Conservation (phyloP, 1,140 invertebrate species). For the Drosophila malerkotliana region DNA sequence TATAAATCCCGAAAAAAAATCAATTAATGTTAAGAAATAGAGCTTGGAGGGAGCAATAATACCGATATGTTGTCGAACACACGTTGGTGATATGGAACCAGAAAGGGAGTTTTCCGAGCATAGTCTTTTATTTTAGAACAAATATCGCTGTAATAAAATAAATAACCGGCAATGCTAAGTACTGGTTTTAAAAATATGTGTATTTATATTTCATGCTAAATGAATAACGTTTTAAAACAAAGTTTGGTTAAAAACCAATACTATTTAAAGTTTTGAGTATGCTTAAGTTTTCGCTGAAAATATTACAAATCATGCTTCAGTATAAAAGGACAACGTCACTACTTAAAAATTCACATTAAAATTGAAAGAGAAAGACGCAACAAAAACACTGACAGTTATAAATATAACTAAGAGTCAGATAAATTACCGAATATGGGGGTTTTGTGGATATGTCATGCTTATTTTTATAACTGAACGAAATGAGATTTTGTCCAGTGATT, state of each 20-base stretch:
- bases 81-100: constrained; percentile 89
- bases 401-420: constrained; percentile 53
- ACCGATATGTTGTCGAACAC: constrained; percentile 89
- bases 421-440: constrained; percentile 88
- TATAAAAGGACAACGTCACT: not conserved
- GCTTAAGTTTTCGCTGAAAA: not conserved
- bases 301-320: constrained; percentile 10
- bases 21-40: not conserved
- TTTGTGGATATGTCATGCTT: constrained; percentile 89
- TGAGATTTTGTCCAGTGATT: constrained; percentile 86
- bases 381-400: constrained; percentile 36
- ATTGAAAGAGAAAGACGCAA: constrained; percentile 22
- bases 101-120: constrained; percentile 88
- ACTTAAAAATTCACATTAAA: not conserved
- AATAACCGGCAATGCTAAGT: not conserved
- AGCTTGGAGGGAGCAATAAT: not conserved
- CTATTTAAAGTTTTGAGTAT: not conserved
- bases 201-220: constrained; percentile 14
- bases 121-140: constrained; percentile 88
- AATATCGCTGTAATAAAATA: constrained; percentile 85
- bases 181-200: not conserved
- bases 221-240: not conserved
- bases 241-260: not conserved
- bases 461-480: constrained; percentile 90
- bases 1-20: not conserved